Conservation (phyloP, 2,888 invertebrate species). For the Zygothrica quintamaculata region DNA sequence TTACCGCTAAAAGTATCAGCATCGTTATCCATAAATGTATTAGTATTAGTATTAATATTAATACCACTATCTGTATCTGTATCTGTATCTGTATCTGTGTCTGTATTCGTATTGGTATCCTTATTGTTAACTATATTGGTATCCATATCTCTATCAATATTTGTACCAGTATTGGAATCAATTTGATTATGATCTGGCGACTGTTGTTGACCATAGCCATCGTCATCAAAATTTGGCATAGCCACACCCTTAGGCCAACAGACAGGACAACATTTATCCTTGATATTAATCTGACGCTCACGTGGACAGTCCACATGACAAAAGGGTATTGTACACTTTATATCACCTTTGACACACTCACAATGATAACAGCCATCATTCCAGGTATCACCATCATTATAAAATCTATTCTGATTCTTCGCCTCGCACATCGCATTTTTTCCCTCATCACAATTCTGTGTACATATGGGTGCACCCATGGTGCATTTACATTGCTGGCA, state of each 20-base stretch:
- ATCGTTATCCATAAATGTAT: no score
- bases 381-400: constrained; percentile 82
- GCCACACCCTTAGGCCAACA: constrained; percentile 82
- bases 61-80: neutral
- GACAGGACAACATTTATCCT: constrained; percentile 82
- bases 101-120: constrained; percentile 3
- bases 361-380: constrained; percentile 82
- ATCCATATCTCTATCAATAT: neutral
- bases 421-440: constrained; percentile 78
- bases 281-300: constrained; percentile 75
- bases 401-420: constrained; percentile 75
- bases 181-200: constrained; percentile 27
- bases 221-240: constrained; percentile 79
- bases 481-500: constrained; percentile 82
- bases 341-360: constrained; percentile 81
- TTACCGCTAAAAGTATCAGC: constrained; percentile 19
- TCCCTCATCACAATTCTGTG: constrained; percentile 81
- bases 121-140: neutral
- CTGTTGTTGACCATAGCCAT: constrained; percentile 50
- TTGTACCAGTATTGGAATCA: constrained; percentile 16
- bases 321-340: constrained; percentile 79
- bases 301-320: constrained; percentile 80
- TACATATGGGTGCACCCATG: constrained; percentile 79
- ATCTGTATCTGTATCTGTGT: neutral
- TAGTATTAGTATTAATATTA: no score